Evolutionary conservation across 2,113 vertebrate genomes (phyloP).

Genomic region (Cettia cetti): DNA sequence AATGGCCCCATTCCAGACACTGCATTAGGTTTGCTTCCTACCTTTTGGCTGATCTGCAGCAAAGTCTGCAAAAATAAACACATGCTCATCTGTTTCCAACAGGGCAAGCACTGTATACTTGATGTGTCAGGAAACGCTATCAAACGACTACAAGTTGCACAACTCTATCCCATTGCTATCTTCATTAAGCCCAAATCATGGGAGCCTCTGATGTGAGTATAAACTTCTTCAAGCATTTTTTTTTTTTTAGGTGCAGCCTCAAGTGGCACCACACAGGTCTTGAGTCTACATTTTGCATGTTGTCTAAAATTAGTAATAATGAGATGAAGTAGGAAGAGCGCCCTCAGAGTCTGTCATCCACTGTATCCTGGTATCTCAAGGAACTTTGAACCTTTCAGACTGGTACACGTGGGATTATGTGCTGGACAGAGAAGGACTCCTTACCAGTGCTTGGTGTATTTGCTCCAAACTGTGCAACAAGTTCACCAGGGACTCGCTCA

Average conservation of each 20-base stretch:
- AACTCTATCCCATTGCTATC: conserved; percentile 97
- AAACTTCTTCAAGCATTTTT: background rate
- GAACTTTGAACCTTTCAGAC: background rate
- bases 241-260: background rate
- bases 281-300: background rate
- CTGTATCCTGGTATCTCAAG: background rate
- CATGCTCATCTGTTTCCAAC: conserved; percentile 53
- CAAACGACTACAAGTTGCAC: conserved; percentile 97
- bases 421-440: background rate
- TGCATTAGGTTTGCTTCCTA: background rate
- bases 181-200: conserved; percentile 95
- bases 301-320: background rate
- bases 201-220: conserved; percentile 94
- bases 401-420: rapidly evolving
- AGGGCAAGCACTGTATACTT: conserved; percentile 98
- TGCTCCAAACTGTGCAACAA: background rate
- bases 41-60: background rate
- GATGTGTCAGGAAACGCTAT: conserved; percentile 98
- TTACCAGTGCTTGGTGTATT: background rate
- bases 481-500: background rate
- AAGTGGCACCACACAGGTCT: background rate
- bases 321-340: background rate
- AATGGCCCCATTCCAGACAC: background rate
- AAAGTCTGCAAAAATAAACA: conserved; percentile 22
- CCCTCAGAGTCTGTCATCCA: background rate